Percentiles rank a stretch among this genome's conserved stretches.
Conservation (phyloP, 2,797 vertebrate species). For the Mycteria americana region DNA sequence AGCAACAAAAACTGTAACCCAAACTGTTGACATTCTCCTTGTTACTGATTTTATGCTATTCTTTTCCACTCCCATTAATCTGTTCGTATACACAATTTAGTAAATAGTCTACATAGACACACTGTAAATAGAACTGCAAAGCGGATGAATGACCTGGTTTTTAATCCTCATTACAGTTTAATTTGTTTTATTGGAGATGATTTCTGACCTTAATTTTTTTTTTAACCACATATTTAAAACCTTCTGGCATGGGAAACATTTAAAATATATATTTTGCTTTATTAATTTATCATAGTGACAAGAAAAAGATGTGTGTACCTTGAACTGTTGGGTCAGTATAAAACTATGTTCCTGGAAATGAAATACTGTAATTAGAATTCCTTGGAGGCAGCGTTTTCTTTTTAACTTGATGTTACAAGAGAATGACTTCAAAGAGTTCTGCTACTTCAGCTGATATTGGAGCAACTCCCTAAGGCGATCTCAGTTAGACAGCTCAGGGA, state of each 20-base stretch:
- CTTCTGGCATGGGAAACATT: conserved; percentile 9
- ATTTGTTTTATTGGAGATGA: conserved; percentile 37
- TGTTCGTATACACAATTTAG: not conserved
- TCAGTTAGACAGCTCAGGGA: conserved; percentile 14
- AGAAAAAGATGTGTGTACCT: not conserved
- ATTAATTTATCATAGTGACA: not conserved
- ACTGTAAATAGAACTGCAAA: conserved; percentile 23
- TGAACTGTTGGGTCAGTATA: not conserved
- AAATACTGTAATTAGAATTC: conserved; percentile 54
- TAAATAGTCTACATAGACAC: not conserved
- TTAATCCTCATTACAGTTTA: conserved; percentile 50
- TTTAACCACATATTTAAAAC: not conserved
- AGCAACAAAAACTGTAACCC: not conserved
- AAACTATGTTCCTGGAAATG: conserved; percentile 33
- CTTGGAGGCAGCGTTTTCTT: conserved; percentile 29
- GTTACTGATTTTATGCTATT: not conserved
- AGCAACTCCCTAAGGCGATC: conserved; percentile 9
- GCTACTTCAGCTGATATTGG: conserved; percentile 43
- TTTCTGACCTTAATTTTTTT: conserved; percentile 19
- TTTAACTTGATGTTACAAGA: conserved; percentile 38
- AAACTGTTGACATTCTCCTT: not conserved
- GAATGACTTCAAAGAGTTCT: conserved; percentile 52
- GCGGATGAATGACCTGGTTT: conserved; percentile 13
- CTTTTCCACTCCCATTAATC: not conserved
- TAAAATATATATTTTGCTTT: conserved; percentile 34